Base-by-base conservation (phyloP, 2,113 vertebrate genomes). In the Austrofundulus limnaeus region DNA sequence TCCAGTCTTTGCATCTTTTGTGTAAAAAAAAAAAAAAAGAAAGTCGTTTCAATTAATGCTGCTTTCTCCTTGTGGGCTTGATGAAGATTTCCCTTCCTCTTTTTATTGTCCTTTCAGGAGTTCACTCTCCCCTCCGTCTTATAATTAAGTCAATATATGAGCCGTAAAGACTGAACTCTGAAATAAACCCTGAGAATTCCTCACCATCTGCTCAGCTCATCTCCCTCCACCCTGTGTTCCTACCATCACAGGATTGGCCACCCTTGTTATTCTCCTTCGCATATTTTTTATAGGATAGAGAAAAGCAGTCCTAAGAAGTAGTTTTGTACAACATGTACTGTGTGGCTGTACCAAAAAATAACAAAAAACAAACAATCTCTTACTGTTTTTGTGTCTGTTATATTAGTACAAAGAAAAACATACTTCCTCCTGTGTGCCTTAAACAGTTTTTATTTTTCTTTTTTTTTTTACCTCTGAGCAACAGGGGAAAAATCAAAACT, bases 121-220 rank as follows among this genome's bases (percentile, higher is more conserved):
- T 84, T 87, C 83, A 68, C 51, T 83, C 81, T 88, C 87, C 75
- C 79, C 72, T 81, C 80, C 77, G 84, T 87, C 83, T 81, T 66
- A 82, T 88, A 89, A 89, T 91, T 87, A 91, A 90, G 85, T 89
- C 71, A 66, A 76, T 86, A 84, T 87, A 89, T 89, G 87, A 89
- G 88, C 85, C 82, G 77, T 89, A 87, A 91, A 87, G 72, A 66
- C 80, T 73, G 75, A 89, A 82, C 84, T 84, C 81, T 85, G 83
- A 85, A 89, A 88, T 83, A 83, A 85, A 85, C 84, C 72, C 71
- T 54, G 81, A 81, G 63, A 89, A 82, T 81, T 84, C 65, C 64
- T 69, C 61, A 72, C 88, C 88, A 91, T 88, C 89, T 90, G 88
- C 73, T 85, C 56, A 16, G 53, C 66, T 80, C 49, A 46, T 56